A percentile compares a stretch with the other conserved stretches of the same genome.
phyloP scores from a whole-genome alignment of 1,140 invertebrate species.

The Probaryconus sp. region DNA sequence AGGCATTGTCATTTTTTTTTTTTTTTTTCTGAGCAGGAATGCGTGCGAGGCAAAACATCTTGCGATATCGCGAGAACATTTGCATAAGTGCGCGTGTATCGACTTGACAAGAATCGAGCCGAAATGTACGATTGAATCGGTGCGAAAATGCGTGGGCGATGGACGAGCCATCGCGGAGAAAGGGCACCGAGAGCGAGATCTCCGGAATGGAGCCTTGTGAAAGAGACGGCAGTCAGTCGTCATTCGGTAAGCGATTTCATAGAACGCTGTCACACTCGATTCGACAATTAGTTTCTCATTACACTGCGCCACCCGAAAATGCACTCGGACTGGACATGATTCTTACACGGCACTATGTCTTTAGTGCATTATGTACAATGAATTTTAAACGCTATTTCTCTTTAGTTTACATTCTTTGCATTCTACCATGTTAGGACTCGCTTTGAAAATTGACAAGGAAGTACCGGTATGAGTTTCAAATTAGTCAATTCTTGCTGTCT shows the following conservation, averaged over 20 bases:
- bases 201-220: constrained; percentile 42
- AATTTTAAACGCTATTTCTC: constrained; percentile 2
- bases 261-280: constrained; percentile 51
- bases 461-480: constrained; percentile 30
- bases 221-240: constrained; percentile 58
- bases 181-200: constrained; percentile 50
- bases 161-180: constrained; percentile 58
- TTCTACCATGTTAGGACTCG: constrained; percentile 15
- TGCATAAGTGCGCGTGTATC: constrained; percentile 26
- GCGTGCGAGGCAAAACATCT: too few relatives aligned
- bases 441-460: constrained; percentile 2
- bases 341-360: constrained; percentile 25
- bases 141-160: constrained; percentile 58
- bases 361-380: constrained; percentile 14
- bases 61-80: too few relatives aligned
- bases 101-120: constrained; percentile 30
- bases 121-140: constrained; percentile 46
- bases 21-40: too few relatives aligned
- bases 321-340: constrained; percentile 10
- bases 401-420: constrained; percentile 7
- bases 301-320: constrained; percentile 39
- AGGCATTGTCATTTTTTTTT: too few relatives aligned
- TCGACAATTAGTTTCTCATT: constrained; percentile 55
- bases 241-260: constrained; percentile 60
- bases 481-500: too few relatives aligned